phyloP scores from a whole-genome alignment of 1,140 invertebrate species.

The Pseudoatta argentina region DNA sequence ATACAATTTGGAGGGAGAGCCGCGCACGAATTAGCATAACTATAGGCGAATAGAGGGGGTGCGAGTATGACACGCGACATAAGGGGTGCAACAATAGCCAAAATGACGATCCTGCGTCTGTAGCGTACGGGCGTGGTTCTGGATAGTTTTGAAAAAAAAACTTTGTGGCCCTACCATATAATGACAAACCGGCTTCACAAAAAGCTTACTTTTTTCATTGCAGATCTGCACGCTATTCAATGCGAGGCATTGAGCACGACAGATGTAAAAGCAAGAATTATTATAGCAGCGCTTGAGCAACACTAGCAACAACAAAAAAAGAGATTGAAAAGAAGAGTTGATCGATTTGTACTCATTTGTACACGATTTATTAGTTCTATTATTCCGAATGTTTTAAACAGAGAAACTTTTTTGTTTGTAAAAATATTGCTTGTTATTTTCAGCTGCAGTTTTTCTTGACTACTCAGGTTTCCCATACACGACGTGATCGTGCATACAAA shows the following conservation, averaged over 20 bases:
- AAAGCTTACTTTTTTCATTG: conserved; percentile 34
- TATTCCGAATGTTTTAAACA: not conserved
- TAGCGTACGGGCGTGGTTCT: conserved; percentile 23
- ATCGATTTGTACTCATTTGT: not conserved
- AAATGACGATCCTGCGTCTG: conserved; percentile 36
- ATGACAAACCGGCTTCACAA: conserved; percentile 23
- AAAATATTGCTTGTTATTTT: not conserved
- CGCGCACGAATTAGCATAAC: conserved; percentile 68
- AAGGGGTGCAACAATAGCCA: conserved; percentile 62
- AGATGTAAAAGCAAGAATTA: conserved; percentile 29
- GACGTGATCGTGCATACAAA: conserved; percentile 33
- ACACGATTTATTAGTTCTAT: not conserved
- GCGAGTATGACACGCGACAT: conserved; percentile 64
- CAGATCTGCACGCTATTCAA: conserved; percentile 11
- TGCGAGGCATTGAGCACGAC: not conserved
- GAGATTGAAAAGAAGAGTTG: not conserved
- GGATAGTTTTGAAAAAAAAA: conserved; percentile 42
- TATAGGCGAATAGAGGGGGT: conserved; percentile 30
- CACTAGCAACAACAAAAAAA: not conserved
- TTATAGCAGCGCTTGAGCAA: not conserved
- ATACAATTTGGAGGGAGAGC: conserved; percentile 16
- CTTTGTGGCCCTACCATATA: not conserved
- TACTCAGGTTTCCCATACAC: conserved; percentile 21
- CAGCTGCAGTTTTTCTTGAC: not conserved
- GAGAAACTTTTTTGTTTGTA: not conserved